These are phyloP conservation scores for Choreutis nemorana DNA, from an alignment of 2,888 invertebrate species.

Conservation along the genomic window DNA sequence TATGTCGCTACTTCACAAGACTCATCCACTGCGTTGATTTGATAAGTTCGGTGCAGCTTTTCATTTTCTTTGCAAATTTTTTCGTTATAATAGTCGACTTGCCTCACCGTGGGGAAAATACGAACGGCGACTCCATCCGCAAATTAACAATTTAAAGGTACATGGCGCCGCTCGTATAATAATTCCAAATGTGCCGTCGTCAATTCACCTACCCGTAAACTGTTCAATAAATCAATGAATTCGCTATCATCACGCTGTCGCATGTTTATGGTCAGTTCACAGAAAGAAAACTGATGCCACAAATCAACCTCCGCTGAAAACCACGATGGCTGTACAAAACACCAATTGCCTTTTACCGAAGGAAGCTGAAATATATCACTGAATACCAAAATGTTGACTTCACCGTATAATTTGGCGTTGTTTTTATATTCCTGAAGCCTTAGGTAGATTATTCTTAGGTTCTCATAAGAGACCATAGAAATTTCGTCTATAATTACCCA, in stretches of 20 bases:
- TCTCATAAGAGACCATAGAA: conserved; percentile 4
- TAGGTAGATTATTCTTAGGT: conserved; percentile 4
- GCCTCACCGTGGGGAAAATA: conserved; percentile 16
- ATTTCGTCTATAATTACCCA: conserved; percentile 4
- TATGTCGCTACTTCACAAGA: conserved; percentile 17
- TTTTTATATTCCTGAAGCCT: conserved; percentile 10
- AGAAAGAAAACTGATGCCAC: conserved; percentile 18
- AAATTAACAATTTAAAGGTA: conserved; percentile 14
- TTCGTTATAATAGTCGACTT: conserved; percentile 15
- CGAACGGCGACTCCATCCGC: conserved; percentile 15
- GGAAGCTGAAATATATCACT: conserved; percentile 18
- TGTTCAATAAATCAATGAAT: conserved; percentile 18
- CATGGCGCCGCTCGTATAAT: conserved; percentile 12
- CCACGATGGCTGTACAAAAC: conserved; percentile 13
- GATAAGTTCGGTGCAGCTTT: conserved; percentile 6
- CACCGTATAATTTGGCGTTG: conserved; percentile 5
- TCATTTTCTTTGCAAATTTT: conserved; percentile 10
- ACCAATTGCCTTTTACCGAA: conserved; percentile 18
- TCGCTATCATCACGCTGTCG: conserved; percentile 18
- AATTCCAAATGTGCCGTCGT: conserved; percentile 13
- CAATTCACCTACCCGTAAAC: conserved; percentile 15
- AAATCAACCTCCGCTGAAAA: conserved; percentile 15
- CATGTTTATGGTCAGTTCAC: conserved; percentile 23
- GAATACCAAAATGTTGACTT: conserved; percentile 12
- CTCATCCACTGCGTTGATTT: conserved; percentile 14